phyloP scores from a whole-genome alignment of 2,888 invertebrate species.

The Melieria crassipennis region DNA sequence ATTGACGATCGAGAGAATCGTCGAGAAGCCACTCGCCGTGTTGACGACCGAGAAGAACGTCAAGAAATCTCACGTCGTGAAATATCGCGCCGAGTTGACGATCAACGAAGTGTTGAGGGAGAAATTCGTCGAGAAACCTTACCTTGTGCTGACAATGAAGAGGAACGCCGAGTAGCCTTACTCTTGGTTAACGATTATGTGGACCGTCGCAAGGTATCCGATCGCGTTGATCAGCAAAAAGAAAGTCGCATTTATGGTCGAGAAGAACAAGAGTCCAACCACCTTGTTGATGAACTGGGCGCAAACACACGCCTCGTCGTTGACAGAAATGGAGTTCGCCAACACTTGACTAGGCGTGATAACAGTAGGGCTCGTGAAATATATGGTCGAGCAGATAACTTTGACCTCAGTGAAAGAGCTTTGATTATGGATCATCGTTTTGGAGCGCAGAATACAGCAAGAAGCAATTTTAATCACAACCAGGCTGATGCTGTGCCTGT shows the following conservation, averaged over 20 bases:
- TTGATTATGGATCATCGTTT: too few species aligned
- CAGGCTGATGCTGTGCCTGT: too few species aligned
- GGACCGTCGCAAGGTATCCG: not conserved
- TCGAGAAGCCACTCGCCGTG: conserved; percentile 3
- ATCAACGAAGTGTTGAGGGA: not conserved
- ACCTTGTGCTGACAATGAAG: not conserved
- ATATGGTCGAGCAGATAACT: too few species aligned
- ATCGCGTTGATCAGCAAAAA: not conserved
- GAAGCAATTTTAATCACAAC: too few species aligned
- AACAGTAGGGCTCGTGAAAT: too few species aligned
- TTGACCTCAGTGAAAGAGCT: too few species aligned
- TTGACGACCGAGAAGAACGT: conserved; percentile 1
- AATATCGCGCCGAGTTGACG: not conserved
- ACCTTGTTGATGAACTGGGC: conserved; percentile 1
- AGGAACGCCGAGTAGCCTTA: not conserved
- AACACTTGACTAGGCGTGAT: too few species aligned
- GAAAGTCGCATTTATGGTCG: conserved; percentile 3
- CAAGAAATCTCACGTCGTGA: not conserved
- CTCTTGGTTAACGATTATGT: not conserved
- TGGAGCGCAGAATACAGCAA: too few species aligned
- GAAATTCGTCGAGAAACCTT: not conserved
- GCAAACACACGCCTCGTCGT: not conserved
- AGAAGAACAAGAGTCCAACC: not conserved
- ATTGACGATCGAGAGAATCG: too few species aligned
- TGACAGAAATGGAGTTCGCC: too few species aligned